phyloP scores from a whole-genome alignment of 2,113 vertebrate species.

The Sigmodon hispidus region DNA sequence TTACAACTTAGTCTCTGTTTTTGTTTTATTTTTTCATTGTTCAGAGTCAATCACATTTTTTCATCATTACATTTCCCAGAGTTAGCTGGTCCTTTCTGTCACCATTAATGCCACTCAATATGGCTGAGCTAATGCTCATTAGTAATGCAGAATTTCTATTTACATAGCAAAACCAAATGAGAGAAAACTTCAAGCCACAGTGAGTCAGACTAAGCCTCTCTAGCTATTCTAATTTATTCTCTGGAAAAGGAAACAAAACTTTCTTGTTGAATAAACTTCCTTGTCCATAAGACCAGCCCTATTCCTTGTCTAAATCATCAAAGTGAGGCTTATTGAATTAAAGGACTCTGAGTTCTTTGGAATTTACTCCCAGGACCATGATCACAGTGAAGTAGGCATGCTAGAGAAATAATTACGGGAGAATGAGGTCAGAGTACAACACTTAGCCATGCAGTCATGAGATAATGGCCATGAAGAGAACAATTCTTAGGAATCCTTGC shows the following conservation, averaged over 20 bases:
- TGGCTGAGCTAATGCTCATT: not conserved
- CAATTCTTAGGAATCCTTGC: not conserved
- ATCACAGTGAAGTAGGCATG: not conserved
- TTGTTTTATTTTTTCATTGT: not conserved
- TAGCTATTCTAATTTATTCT: not conserved
- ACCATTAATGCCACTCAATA: too few species aligned
- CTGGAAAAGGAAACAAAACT: not conserved
- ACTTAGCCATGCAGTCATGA: fast-evolving
- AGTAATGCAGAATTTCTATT: not conserved
- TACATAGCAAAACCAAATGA: not conserved
- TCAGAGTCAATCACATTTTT: not conserved
- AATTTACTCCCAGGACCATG: not conserved
- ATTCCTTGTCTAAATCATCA: conserved; percentile 1
- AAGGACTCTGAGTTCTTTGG: not conserved
- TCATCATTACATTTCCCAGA: not conserved
- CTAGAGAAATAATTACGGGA: not conserved
- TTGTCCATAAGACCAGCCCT: not conserved
- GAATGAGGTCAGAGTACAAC: not conserved
- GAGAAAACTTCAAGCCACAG: not conserved
- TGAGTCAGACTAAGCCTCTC: not conserved
- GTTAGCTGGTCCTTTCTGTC: not conserved
- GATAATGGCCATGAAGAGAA: too few species aligned
- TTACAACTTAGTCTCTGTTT: not conserved
- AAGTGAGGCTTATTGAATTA: not conserved
- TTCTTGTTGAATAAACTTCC: conserved; percentile 18